A percentile compares a stretch with the other conserved stretches of the same genome.
Conservation (phyloP, 2,888 invertebrate species). For the Thumatha senex region DNA sequence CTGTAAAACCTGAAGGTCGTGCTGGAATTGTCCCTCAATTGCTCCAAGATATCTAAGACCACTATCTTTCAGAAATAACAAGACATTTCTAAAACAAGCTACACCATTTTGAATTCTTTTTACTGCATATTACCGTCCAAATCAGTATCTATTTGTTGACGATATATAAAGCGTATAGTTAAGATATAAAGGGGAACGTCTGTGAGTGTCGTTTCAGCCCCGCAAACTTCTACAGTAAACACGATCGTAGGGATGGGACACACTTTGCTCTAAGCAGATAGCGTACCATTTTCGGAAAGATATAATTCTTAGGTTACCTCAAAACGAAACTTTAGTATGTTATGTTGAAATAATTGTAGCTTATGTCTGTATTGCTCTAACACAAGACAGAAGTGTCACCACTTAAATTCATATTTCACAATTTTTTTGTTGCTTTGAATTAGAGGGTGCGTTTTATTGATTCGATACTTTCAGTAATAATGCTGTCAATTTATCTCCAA, state of each 20-base stretch:
- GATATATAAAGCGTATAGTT: constrained; percentile 30
- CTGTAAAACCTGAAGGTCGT: no score
- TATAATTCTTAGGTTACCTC: no score
- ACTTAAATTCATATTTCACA: no score
- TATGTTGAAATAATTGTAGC: no score
- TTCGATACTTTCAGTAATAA: no score
- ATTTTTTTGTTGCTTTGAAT: no score
- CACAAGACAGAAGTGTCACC: no score
- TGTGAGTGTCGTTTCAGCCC: constrained; percentile 36
- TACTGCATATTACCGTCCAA: constrained; percentile 28
- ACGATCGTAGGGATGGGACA: constrained; percentile 30
- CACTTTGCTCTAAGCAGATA: background rate
- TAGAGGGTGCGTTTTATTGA: no score
- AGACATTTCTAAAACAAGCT: background rate
- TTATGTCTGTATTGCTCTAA: no score
- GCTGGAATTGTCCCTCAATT: background rate
- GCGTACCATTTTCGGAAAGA: background rate
- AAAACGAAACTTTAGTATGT: no score
- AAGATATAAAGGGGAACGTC: constrained; percentile 35
- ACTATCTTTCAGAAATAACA: background rate
- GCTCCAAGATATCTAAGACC: background rate
- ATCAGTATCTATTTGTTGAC: constrained; percentile 32
- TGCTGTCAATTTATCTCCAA: no score
- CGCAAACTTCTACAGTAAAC: constrained; percentile 40
- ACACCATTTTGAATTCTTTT: constrained; percentile 22